Conservation (phyloP, 2,888 invertebrate species). For the Ochropacha duplaris region DNA sequence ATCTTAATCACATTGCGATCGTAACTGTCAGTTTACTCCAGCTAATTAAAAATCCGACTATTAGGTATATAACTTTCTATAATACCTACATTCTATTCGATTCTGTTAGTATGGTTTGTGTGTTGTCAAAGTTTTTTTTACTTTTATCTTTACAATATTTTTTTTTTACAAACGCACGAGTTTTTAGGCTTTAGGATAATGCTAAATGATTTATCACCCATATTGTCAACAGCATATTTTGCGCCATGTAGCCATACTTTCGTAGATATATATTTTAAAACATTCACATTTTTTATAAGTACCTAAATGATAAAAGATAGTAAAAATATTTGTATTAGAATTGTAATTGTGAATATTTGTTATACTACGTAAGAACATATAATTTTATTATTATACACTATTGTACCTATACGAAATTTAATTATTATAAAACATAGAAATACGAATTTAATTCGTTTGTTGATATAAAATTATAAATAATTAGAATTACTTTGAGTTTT, state of each 20-base stretch:
- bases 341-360: background rate
- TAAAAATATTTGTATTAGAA: background rate
- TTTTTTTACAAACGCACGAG: background rate
- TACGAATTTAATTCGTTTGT: slow-evolving; percentile 71
- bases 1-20: no score
- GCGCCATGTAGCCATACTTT: background rate
- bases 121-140: background rate
- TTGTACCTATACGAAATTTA: slow-evolving; percentile 27
- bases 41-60: no score
- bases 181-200: background rate
- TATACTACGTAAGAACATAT: background rate
- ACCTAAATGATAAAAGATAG: background rate
- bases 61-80: no score
- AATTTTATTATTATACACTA: slow-evolving; percentile 9
- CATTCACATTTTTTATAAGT: background rate
- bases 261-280: background rate
- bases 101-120: background rate
- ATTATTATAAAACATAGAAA: slow-evolving; percentile 27
- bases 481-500: slow-evolving; percentile 24
- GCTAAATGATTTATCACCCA: background rate
- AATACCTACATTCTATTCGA: no score
- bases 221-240: background rate
- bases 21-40: no score
- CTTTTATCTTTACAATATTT: no score
- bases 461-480: slow-evolving; percentile 64